Conservation (phyloP, 2,113 vertebrate species). For the Leucoraja erinaceus region DNA sequence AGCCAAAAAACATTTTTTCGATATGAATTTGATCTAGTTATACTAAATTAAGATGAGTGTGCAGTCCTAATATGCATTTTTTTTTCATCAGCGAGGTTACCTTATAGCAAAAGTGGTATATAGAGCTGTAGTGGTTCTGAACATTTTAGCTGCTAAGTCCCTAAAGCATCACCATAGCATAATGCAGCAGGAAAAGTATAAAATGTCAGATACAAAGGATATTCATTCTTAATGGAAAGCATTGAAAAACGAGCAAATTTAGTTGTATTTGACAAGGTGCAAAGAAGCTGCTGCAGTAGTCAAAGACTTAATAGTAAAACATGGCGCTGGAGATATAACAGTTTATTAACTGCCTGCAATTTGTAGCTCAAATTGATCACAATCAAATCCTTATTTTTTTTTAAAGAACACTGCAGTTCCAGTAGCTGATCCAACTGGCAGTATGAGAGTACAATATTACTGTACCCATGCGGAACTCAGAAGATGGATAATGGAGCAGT, state of each 20-base stretch:
- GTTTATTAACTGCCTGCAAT: conserved; percentile 32
- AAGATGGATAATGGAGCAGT: conserved; percentile 49
- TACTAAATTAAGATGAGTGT: not conserved
- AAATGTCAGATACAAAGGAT: conserved; percentile 2
- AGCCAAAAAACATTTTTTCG: not conserved
- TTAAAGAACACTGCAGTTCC: not conserved
- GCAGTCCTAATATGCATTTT: not conserved
- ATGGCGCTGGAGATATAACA: conserved; percentile 9
- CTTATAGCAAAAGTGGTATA: not conserved
- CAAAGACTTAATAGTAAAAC: conserved; percentile 33
- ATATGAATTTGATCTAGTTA: not conserved
- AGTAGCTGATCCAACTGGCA: conserved; percentile 26
- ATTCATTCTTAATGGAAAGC: conserved; percentile 31
- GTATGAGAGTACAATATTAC: conserved; percentile 26
- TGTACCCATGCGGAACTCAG: conserved; percentile 40
- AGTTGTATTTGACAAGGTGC: conserved; percentile 18
- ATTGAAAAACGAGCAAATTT: conserved; percentile 30
- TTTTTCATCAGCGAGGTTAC: not conserved
- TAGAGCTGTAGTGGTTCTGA: not conserved
- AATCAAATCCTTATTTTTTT: conserved; percentile 25
- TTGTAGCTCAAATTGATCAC: conserved; percentile 33
- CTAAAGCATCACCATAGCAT: not conserved
- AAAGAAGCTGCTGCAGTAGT: not conserved
- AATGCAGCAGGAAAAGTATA: not conserved
- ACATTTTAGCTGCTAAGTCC: not conserved